Percentiles rank a stretch among this genome's conserved stretches.
Conservation (phyloP, 1,140 invertebrate species). For the Drosophila serrata region DNA sequence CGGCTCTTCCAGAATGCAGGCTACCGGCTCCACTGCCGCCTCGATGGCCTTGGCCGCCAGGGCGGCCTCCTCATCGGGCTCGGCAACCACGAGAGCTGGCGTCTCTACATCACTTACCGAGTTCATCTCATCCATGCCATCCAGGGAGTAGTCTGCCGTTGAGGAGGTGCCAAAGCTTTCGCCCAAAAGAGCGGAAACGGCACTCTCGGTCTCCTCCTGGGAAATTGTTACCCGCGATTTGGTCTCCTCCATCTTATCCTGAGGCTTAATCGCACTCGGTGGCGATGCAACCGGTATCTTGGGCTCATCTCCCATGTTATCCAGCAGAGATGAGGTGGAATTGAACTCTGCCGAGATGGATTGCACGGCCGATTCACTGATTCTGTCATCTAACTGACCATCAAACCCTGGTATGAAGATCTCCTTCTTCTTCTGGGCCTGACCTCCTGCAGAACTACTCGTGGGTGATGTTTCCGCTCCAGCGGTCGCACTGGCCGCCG, state of each 20-base stretch:
- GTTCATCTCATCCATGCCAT: conserved; percentile 85
- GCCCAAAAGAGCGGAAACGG: conserved; percentile 93
- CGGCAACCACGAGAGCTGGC: conserved; percentile 52
- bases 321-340: conserved; percentile 46
- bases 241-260: conserved; percentile 88
- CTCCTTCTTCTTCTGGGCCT: conserved; percentile 86
- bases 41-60: conserved; percentile 80
- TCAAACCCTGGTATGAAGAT: conserved; percentile 90
- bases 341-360: conserved; percentile 89
- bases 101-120: conserved; percentile 54
- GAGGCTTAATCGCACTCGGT: conserved; percentile 78
- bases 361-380: conserved; percentile 93
- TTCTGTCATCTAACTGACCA: conserved; percentile 89
- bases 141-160: conserved; percentile 87
- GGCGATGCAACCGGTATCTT: conserved; percentile 84
- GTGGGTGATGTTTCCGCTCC: conserved; percentile 43
- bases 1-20: conserved; percentile 46
- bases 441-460: conserved; percentile 15
- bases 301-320: conserved; percentile 85
- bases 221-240: conserved; percentile 94
- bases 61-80: conserved; percentile 77
- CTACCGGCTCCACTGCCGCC: conserved; percentile 52
- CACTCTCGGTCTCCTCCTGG: conserved; percentile 96
- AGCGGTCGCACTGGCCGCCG: conserved; percentile 31
- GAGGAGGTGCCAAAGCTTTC: conserved; percentile 91